phyloP scores from a whole-genome alignment of 2,113 vertebrate genomes.

The Psittacara wagleri region DNA sequence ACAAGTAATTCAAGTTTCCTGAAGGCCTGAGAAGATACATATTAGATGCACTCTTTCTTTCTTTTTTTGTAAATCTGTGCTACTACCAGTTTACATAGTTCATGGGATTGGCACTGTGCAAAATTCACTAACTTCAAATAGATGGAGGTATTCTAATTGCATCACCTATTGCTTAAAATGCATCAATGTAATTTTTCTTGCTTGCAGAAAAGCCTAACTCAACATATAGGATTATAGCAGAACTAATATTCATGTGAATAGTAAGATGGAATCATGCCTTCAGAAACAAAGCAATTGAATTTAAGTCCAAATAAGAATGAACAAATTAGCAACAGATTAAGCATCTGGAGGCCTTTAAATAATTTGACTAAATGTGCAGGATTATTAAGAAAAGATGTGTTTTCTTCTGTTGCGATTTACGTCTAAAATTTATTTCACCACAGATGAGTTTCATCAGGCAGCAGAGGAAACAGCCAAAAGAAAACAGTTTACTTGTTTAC shows the following conservation, averaged over 20 bases:
- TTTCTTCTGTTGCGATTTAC: constrained; percentile 28
- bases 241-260: neutral
- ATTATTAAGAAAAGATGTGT: constrained; percentile 56
- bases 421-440: constrained; percentile 8
- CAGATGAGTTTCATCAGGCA: constrained; percentile 24
- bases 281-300: constrained; percentile 27
- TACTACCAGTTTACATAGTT: neutral
- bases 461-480: neutral
- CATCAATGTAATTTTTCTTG: neutral
- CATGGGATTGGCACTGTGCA: neutral
- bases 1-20: neutral
- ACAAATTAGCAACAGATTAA: constrained; percentile 54
- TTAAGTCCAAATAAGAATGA: constrained; percentile 1
- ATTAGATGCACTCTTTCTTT: neutral
- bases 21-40: neutral
- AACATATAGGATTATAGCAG: neutral
- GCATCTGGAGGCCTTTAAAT: constrained; percentile 52
- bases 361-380: constrained; percentile 9
- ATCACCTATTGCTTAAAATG: neutral
- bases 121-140: neutral
- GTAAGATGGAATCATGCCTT: neutral
- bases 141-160: neutral
- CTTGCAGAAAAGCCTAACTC: neutral
- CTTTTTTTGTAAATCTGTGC: neutral
- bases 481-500: constrained; percentile 8